Conservation (phyloP, 2,113 vertebrate genomes). For the Eubucco bourcierii region DNA sequence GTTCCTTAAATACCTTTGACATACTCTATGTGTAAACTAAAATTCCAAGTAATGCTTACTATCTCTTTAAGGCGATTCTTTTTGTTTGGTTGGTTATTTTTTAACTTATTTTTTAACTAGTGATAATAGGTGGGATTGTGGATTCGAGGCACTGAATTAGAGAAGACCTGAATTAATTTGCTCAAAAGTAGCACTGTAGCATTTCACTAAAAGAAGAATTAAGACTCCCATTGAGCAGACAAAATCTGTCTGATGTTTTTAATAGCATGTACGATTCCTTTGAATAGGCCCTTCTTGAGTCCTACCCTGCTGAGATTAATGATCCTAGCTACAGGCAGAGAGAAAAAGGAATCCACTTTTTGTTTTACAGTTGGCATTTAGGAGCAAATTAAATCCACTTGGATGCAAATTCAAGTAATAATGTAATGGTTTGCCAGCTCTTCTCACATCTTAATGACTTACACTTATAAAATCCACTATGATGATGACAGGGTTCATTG, state of each 20-base stretch:
- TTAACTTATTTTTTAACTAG: neutral
- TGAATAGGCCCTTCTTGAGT: neutral
- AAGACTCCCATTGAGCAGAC: neutral
- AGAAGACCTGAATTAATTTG: neutral
- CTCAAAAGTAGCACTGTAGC: neutral
- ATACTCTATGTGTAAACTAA: neutral
- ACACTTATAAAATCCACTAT: neutral
- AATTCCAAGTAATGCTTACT: neutral
- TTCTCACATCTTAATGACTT: neutral
- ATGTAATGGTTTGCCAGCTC: neutral
- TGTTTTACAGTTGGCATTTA: neutral
- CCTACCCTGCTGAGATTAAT: neutral
- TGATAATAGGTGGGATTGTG: neutral
- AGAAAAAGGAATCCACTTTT: neutral
- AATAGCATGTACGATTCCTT: neutral
- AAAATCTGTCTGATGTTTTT: neutral
- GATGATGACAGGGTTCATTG: neutral
- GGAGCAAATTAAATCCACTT: neutral
- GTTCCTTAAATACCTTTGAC: constrained; percentile 6
- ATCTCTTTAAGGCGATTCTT: neutral
- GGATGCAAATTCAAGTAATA: neutral
- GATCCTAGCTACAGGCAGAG: neutral
- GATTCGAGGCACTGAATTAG: neutral
- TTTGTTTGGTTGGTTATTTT: neutral
- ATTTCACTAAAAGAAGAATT: neutral